A percentile compares a stretch with the other conserved stretches of the same genome.
Conservation (phyloP, 2,797 vertebrate genomes). For the Pogonophryne albipinna region DNA sequence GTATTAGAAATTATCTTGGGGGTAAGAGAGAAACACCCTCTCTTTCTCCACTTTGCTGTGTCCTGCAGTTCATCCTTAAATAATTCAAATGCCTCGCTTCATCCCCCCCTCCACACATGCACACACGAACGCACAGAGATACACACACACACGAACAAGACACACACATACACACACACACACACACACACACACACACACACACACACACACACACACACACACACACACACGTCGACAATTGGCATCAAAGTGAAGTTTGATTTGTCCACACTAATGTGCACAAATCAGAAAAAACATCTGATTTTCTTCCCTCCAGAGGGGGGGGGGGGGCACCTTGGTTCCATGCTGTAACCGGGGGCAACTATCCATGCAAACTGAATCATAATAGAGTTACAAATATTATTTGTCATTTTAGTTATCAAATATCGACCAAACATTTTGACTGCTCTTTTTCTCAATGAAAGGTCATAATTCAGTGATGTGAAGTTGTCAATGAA, state of each 20-base stretch:
- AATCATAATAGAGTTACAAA: neutral
- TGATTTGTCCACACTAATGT: slow-evolving; percentile 49
- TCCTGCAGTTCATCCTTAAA: slow-evolving; percentile 79
- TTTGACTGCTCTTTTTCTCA: neutral
- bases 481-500: neutral
- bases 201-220: slow-evolving; percentile 32
- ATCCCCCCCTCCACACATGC: neutral
- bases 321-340: neutral
- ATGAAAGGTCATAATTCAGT: neutral
- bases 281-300: slow-evolving; percentile 41
- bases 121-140: neutral
- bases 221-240: slow-evolving; percentile 40
- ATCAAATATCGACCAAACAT: neutral
- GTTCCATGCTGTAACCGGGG: neutral
- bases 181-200: slow-evolving; percentile 26
- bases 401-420: neutral
- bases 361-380: neutral
- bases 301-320: slow-evolving; percentile 24
- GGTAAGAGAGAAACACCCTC: slow-evolving; percentile 70
- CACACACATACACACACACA: neutral
- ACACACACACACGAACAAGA: neutral
- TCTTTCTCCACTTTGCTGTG: slow-evolving; percentile 53
- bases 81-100: slow-evolving; percentile 70
- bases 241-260: slow-evolving; percentile 59
- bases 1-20: slow-evolving; percentile 65